Conservation (phyloP, 2,797 vertebrate species). For the Triplophysa bombifrons region DNA sequence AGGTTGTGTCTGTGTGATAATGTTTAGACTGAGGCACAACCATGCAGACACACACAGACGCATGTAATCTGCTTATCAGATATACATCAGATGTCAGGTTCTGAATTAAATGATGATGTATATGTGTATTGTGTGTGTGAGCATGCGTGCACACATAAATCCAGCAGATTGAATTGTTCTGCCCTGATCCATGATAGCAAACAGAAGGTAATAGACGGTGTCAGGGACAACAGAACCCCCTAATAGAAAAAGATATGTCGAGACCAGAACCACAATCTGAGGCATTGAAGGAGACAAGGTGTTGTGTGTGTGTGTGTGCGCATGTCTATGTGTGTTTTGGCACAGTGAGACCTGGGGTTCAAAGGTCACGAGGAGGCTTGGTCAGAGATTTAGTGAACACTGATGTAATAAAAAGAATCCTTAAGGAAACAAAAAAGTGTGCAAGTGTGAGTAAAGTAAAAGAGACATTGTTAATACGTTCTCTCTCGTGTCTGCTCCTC, state of each 20-base stretch:
- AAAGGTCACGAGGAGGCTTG: background rate
- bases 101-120: background rate
- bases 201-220: conserved; percentile 37
- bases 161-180: background rate
- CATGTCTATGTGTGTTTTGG: background rate
- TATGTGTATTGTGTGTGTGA: background rate
- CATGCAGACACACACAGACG: background rate
- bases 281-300: conserved; percentile 18
- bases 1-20: conserved; percentile 30
- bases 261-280: conserved; percentile 64
- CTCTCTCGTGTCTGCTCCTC: background rate
- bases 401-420: conserved; percentile 24
- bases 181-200: conserved; percentile 6
- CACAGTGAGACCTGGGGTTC: background rate
- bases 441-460: background rate
- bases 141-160: background rate
- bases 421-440: conserved; percentile 37
- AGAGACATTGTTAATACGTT: background rate
- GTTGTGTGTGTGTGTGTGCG: background rate
- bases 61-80: background rate
- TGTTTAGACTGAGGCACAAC: conserved; percentile 1
- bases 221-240: conserved; percentile 56
- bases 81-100: background rate
- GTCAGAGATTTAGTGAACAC: conserved; percentile 19
- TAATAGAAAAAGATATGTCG: conserved; percentile 71